Evolutionary conservation across 2,113 vertebrate species (phyloP), one percentile per base, ranked within the genome.

Genomic region (Scortum barcoo): DNA sequence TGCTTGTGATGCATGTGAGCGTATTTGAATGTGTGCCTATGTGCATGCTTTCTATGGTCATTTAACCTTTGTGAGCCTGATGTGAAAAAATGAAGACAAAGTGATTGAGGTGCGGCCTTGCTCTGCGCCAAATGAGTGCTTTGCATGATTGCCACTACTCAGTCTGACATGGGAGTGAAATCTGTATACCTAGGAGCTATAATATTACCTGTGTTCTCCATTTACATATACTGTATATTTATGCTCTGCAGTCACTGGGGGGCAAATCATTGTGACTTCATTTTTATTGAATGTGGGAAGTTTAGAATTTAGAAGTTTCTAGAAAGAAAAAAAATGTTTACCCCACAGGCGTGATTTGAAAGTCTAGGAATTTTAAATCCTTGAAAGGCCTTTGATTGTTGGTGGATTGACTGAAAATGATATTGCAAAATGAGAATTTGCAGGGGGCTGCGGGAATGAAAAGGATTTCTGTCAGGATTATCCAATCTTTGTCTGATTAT

Each of bases 391-490:
- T 89, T 85, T 94, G 91, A 92, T 94, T 94, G 89, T 91, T 78
- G 80, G 78, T 36, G 65, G 67, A 89, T 70, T 72, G 88, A 90
- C 87, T 89, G 87, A 89, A 92, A 90, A 86, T 56, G 86, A 93
- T 90, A 89, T 76, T 28, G 83, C 80, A 86, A 90, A 83, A 87
- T 86, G 83, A 91, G 86, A 91, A 86, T 92, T 83, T 86, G 79
- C 61, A 84, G 75, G 80, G 72, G 79, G 82, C 79, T 79, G 84
- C 78, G 56, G 86, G 78, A 91, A 89, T 85, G 89, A 89, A 90
- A 91, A 86, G 90, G 90, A 92, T 90, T 92, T 89, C 88, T 91
- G 89, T 88, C 86, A 86, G 90, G 91, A 92, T 94, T 92, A 93
- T 89, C 88, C 86, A 88, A 91, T 90, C 89, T 73, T 80, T 84